These are phyloP conservation scores for Cheilosia soror DNA, from an alignment of 2,888 invertebrate species.

Conservation along the genomic window DNA sequence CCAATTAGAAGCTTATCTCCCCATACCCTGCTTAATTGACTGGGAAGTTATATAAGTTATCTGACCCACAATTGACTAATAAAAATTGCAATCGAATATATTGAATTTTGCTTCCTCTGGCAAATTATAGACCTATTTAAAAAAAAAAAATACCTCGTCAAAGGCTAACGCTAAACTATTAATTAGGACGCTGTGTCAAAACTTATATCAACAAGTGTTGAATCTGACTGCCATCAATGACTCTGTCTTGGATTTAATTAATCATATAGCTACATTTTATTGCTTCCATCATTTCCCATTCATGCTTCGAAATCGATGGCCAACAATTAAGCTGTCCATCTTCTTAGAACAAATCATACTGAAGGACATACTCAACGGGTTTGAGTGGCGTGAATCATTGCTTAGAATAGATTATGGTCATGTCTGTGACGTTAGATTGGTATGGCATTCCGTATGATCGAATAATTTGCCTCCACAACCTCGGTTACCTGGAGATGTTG, in stretches of 20 bases:
- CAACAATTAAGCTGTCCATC: constrained; percentile 65
- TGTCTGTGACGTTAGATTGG: constrained; percentile 36
- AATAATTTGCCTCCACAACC: constrained; percentile 35
- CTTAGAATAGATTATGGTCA: constrained; percentile 56
- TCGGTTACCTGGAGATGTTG: not conserved
- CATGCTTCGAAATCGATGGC: constrained; percentile 27
- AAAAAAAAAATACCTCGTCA: no score
- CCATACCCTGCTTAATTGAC: no score
- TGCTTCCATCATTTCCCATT: constrained; percentile 22
- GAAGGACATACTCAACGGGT: constrained; percentile 58
- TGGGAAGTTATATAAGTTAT: no score
- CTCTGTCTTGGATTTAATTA: constrained; percentile 44
- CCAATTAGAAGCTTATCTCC: no score
- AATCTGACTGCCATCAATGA: constrained; percentile 18
- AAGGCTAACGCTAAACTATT: not conserved
- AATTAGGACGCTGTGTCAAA: constrained; percentile 34
- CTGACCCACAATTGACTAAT: no score
- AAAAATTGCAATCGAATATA: no score
- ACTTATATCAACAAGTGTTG: constrained; percentile 30
- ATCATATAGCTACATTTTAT: constrained; percentile 44
- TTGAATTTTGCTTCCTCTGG: no score
- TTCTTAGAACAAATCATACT: constrained; percentile 28
- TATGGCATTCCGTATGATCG: constrained; percentile 16
- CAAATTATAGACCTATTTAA: no score
- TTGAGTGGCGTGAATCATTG: constrained; percentile 49